Evolutionary conservation across 2,797 vertebrate genomes (phyloP), one percentile per base, ranked within the genome.

Genomic region (Xenentodon cancila): DNA sequence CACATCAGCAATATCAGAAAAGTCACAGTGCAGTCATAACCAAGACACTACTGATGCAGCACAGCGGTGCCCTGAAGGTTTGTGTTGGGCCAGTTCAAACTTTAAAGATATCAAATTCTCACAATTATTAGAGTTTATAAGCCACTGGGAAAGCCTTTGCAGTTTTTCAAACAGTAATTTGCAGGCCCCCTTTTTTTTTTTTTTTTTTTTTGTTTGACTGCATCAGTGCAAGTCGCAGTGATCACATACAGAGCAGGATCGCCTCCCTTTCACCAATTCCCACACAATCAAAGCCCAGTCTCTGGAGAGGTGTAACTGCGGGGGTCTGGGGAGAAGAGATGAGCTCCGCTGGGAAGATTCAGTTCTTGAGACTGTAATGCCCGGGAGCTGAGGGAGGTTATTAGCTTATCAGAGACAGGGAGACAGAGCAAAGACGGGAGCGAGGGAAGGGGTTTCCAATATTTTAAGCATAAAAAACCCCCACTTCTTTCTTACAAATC

Each of bases 381-480:
- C 75, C 44, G 5, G 64, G 72, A 84, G 83, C 84, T 66, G 74
- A 30, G 42, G 68, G 71, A 71, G 68, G 84, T 84, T 84, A 90
- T 87, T 84, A 85, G 80, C 84, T 89, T 85, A 86, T 89, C 85
- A 73, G 48, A 69, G 53, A 80, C 65, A 53, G 53, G 4, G 17
- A 75, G 61, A 54, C 4, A 60, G 43, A 61, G 56, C 40, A 58
- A 59, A 18, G 48, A 50, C 43, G 60, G 64, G 12, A 52, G 70
- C 15, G 22, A 20, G 7, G 17, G 46, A 57, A 64, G 49, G 42
- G 45, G 42, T 54, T 64, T 37, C 6, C 12, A 53, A 59, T 49
- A 61, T 54, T 30, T 30, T 30, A 30, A 70, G 49, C n/a, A 46
- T 71, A 82, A 57, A 60, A 40, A 40, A 40, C 15, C 13, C 9